Base-by-base conservation (phyloP, 2,888 invertebrate genomes). In the Oscheius myriophilus region DNA sequence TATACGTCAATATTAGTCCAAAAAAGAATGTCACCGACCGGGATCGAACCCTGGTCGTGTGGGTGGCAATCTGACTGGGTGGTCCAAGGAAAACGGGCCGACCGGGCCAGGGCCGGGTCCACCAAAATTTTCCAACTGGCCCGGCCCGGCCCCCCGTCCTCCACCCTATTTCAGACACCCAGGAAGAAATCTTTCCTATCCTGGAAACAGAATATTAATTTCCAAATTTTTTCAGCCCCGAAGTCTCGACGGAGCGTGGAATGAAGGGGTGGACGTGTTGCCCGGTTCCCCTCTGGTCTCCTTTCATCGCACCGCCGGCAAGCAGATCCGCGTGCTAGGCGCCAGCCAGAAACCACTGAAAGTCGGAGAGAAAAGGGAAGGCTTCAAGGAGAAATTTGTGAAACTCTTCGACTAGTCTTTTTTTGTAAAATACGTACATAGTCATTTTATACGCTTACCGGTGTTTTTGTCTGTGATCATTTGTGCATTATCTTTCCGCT, bases 251-350 rank as follows among this genome's bases (percentile, higher is more conserved):
- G 69, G 59, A 12, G 14, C 45, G 0, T 67, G 26, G 21, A 21
- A n/a, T 33, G 70, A 67, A 14, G 67, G 57, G 0, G 58, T 41
- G n/a, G 71, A 68, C 21, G 26, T 64, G 0, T 61, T 74, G 4
- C 75, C 75, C 23, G 84, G 84, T 9, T 75, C 78, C 21, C 78
- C 78, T 9, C 67, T 83, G 12, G 57, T 72, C 21, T 79, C 76
- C 41, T 86, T 84, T 69, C 74, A 84, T 53, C 76, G 86, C 46
- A 84, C 81, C 9, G 76, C 78, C 23, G 86, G 83, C 49, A 83
- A 80, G 53, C 86, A 86, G 70, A 80, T 86, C 26, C 81, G 85
- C 59, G 86, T 86, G 14, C 72, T 86, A 11, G 80, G 80, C 12
- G 75, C 82, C 18, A 71, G 70, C 43, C 69, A 58, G 43, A 59